phyloP scores from a whole-genome alignment of 2,113 vertebrate genomes.

The Probosciger aterrimus region DNA sequence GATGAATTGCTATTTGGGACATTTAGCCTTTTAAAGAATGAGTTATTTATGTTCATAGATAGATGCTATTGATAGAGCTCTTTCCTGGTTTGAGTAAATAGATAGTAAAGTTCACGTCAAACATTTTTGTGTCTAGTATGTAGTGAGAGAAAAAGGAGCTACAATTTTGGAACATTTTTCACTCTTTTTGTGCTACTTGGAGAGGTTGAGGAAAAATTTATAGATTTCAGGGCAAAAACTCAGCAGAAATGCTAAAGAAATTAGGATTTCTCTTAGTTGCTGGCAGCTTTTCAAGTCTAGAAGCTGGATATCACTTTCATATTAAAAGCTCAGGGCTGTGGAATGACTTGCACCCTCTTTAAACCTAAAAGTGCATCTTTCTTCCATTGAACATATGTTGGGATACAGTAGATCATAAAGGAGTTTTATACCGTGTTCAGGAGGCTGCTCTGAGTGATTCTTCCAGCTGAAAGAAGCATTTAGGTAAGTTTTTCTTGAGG shows the following conservation, averaged over 20 bases:
- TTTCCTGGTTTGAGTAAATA: neutral
- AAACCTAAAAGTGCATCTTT: neutral
- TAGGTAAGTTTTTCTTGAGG: neutral
- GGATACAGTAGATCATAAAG: rapidly evolving
- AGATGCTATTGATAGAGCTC: neutral
- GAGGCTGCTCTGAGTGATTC: neutral
- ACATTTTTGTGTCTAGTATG: neutral
- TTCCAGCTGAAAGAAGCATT: neutral
- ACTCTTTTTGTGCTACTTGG: neutral
- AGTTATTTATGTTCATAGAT: neutral
- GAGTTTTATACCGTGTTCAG: rapidly evolving
- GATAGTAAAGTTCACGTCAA: neutral
- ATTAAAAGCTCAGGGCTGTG: neutral
- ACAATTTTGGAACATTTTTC: neutral
- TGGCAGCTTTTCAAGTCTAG: neutral
- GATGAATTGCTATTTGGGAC: neutral
- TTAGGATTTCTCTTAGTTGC: neutral
- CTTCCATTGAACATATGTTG: rapidly evolving
- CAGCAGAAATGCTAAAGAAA: neutral
- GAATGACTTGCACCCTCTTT: neutral
- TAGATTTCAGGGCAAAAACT: neutral
- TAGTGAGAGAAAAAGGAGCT: neutral
- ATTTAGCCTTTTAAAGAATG: neutral
- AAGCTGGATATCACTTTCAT: neutral
- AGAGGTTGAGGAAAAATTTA: neutral